These are phyloP conservation scores for Alloscopus bannaensis DNA, from an alignment of 2,888 invertebrate genomes.

Conservation along the genomic window DNA sequence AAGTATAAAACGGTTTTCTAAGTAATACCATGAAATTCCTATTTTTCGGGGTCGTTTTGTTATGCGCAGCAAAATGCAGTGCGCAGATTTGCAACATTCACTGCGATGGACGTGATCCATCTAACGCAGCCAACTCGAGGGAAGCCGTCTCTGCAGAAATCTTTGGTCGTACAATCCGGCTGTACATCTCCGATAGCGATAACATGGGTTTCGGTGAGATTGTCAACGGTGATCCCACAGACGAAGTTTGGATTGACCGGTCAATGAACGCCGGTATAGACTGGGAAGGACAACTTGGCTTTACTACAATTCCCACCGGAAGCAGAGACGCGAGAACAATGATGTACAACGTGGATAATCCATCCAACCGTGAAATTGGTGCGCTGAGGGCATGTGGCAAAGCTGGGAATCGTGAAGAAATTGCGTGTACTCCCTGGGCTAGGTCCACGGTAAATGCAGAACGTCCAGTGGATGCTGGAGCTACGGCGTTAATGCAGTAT, in stretches of 20 bases:
- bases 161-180: constrained; percentile 55
- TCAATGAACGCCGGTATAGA: constrained; percentile 64
- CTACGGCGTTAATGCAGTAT: constrained; percentile 69
- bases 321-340: background rate
- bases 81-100: constrained; percentile 65
- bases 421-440: constrained; percentile 68
- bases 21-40: too few relatives aligned
- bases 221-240: constrained; percentile 59
- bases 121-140: constrained; percentile 36
- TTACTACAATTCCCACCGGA: constrained; percentile 54
- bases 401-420: constrained; percentile 51
- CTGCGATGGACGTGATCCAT: constrained; percentile 67
- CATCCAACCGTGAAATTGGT: constrained; percentile 48
- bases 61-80: too few relatives aligned
- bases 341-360: constrained; percentile 67
- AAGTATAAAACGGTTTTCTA: too few relatives aligned
- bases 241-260: constrained; percentile 70
- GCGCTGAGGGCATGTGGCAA: constrained; percentile 70
- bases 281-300: constrained; percentile 63
- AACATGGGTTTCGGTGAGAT: constrained; percentile 69
- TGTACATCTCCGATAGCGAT: constrained; percentile 65
- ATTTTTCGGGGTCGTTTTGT: background rate
- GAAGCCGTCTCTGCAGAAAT: constrained; percentile 49
- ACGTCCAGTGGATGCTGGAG: constrained; percentile 64
- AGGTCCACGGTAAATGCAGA: constrained; percentile 60